phyloP scores from a whole-genome alignment of 2,113 vertebrate genomes.

The Stigmatopora nigra region DNA sequence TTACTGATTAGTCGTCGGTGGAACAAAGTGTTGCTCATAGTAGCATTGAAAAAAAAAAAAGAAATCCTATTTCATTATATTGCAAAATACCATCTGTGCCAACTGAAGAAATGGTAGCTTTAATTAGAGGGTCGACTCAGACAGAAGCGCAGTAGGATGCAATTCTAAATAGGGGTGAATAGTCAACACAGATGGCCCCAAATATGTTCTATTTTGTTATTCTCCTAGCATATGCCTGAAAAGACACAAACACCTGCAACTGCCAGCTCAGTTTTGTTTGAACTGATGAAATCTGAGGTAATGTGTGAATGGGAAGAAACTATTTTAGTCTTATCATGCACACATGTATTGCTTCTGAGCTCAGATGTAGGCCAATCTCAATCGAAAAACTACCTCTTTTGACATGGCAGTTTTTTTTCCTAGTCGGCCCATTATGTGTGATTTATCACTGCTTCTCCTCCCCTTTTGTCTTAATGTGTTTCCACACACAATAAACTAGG shows the following conservation, averaged over 20 bases:
- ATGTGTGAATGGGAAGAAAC: not conserved
- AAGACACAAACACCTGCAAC: not conserved
- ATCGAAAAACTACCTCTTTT: no score
- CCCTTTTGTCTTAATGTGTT: not conserved
- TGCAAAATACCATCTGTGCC: constrained; percentile 20
- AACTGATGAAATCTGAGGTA: not conserved
- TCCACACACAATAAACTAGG: constrained; percentile 14
- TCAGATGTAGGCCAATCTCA: no score
- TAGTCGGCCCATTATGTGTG: not conserved
- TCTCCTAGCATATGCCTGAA: not conserved
- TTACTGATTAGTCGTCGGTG: not conserved
- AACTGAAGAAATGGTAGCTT: constrained; percentile 20
- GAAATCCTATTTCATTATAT: not conserved
- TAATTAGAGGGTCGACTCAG: constrained; percentile 10
- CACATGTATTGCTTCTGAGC: not conserved
- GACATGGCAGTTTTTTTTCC: not conserved
- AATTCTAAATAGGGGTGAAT: constrained; percentile 13
- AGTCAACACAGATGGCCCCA: constrained; percentile 24
- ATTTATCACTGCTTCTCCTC: not conserved
- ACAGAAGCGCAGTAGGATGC: no score
- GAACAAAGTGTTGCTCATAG: not conserved
- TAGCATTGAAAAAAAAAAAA: not conserved
- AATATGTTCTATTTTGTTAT: not conserved
- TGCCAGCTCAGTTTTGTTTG: not conserved
- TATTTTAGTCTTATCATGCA: not conserved